Evolutionary conservation across 2,797 vertebrate genomes (phyloP), one percentile per base, ranked within the genome.

Genomic region (Channallabes apus): DNA sequence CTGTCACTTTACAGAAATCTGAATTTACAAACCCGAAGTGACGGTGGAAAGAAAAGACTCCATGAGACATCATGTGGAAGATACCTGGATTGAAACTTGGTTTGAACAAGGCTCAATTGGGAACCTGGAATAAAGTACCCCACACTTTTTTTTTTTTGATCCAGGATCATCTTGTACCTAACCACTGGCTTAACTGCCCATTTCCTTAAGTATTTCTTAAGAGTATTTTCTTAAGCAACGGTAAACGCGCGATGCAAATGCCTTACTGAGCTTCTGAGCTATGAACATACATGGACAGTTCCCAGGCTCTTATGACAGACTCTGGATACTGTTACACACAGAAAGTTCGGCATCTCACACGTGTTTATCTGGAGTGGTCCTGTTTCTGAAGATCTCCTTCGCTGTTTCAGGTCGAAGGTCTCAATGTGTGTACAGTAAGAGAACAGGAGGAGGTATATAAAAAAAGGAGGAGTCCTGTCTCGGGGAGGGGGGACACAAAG

Each of bases 291-390:
- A 72, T 65, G 67, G 32, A n/a, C 65, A 68, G 35, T 77, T 84
- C 71, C 17, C 29, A 61, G 38, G 62, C 79, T 76, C 58, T 64
- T 65, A 41, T 83, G 80, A 35, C 75, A 77, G 51, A 77, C 54
- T 77, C 75, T 59, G 80, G 84, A 17, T 93, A 92, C 94, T 94
- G 87, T 93, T 93, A 91, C 89, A 94, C 38, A 46, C 59, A 64
- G 77, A 64, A 79, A 51, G 90, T 84, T 84, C 61, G 83, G 64
- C 82, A 79, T 8, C 86, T 85, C 46, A 82, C 67, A 69, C 59
- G 69, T 54, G 69, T 54, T 35, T 81, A 41, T 85, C 79, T 75
- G 59, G 59, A 78, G 17, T 41, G 18, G 35, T 61, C 56, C 61
- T 0, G 6, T 80, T 64, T 46, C 32, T 38, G 20, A 56, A 69